Conservation (phyloP, 2,888 invertebrate genomes). For the Clusia tigrina region DNA sequence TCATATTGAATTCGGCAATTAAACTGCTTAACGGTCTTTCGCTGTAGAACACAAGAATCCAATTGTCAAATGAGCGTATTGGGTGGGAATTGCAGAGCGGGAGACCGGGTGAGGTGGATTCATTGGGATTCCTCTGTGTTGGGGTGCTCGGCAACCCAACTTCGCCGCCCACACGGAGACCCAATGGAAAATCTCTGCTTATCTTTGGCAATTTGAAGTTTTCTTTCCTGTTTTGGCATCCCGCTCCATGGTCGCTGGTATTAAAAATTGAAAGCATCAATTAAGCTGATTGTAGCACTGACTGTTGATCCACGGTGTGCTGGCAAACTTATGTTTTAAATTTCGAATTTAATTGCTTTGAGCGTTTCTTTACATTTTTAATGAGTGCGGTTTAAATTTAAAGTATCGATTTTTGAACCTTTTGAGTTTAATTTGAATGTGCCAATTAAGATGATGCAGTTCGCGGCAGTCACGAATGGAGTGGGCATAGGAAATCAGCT, state of each 20-base stretch:
- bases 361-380: not conserved
- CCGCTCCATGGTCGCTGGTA: not conserved
- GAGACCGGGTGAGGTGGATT: no score
- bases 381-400: not conserved
- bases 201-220: not conserved
- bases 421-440: no score
- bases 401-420: not conserved
- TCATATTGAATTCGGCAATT: constrained; percentile 4
- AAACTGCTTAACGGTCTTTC: not conserved
- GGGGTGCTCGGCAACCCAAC: not conserved
- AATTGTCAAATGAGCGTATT: constrained; percentile 7
- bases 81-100: no score
- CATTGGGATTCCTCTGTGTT: no score
- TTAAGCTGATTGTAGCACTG: not conserved
- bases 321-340: not conserved
- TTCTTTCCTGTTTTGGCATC: not conserved
- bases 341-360: not conserved
- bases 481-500: no score
- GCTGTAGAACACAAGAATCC: constrained; percentile 4
- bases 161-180: not conserved
- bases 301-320: not conserved
- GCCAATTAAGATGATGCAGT: no score
- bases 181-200: not conserved
- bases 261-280: constrained; percentile 6
- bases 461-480: no score